Evolutionary conservation across 2,797 vertebrate species (phyloP), one percentile per base, ranked within the genome.

Genomic region (Myoxocephalus aenaeus): DNA sequence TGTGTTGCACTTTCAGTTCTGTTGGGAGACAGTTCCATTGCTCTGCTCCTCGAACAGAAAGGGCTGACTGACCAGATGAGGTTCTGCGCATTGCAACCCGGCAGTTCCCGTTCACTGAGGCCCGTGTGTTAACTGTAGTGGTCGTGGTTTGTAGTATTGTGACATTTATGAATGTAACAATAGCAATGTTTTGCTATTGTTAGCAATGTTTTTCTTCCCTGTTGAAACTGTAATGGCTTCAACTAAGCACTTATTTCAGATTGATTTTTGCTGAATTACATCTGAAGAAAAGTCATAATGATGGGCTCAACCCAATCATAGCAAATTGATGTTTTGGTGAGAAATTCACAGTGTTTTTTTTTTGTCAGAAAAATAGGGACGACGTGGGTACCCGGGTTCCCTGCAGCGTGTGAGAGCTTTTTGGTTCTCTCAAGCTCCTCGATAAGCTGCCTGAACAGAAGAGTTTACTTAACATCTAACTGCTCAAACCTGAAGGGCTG

Each of bases 401-500:
- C 42, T 74, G 38, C 51, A 42, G 15, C 56, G 59, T 57, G 50
- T 54, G n/a, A 2, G 44, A n/a, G 29, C 6, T 57, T 51, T 68
- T 61, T 64, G 58, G 22, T 25, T 32, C 8, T 11, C 29, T 54
- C 61, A 32, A 17, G 46, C 29, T 78, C 8, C 36, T 65, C 6
- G 12, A 72, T 64, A 51, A 71, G 66, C 62, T 67, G 15, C 46
- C 38, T 36, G 25, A 75, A 63, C 63, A 64, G 36, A 29, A 34
- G 48, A 62, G 54, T 65, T 54, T 54, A 66, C 50, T 36, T n/a
- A 57, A 44, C 25, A 54, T 40, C 40, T 17, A 54, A 50, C 66
- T 69, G 56, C 72, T 59, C 38, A 42, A 25, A 56, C 59, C 22
- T 46, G 65, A 65, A 68, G 54, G 61, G 34, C 27, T 73, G 36